Evolutionary conservation across 1,140 invertebrate genomes (phyloP).

Genomic region (Drosophila kikkawai): DNA sequence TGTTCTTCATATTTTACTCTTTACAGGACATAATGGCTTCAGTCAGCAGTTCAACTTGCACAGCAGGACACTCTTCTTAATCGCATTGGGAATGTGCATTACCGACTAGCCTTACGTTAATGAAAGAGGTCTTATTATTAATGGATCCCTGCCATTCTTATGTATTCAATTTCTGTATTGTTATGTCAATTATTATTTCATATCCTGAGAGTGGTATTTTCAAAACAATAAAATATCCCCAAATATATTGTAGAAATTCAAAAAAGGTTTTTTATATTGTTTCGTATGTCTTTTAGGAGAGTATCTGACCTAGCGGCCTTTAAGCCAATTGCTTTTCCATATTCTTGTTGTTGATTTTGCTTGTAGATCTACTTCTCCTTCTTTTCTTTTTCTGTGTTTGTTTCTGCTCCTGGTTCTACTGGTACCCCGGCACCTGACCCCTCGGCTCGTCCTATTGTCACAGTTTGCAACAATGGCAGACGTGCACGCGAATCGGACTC

Average conservation of each 20-base stretch:
- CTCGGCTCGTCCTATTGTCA: conserved; percentile 67
- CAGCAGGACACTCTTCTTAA: conserved; percentile 28
- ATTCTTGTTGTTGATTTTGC: conserved; percentile 32
- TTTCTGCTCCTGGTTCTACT: conserved; percentile 16
- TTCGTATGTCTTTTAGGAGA: background rate
- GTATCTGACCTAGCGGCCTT: conserved; percentile 24
- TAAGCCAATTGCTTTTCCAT: conserved; percentile 17
- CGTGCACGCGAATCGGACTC: conserved; percentile 75
- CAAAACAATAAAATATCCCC: background rate
- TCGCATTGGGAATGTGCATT: conserved; percentile 12
- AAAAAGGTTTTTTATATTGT: background rate
- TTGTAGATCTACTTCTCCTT: conserved; percentile 24
- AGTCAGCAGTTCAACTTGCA: conserved; percentile 18
- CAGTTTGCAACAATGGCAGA: conserved; percentile 75
- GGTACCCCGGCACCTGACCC: conserved; percentile 24
- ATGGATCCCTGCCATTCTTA: background rate
- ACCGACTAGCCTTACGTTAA: background rate
- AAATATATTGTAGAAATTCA: background rate
- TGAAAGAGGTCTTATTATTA: background rate
- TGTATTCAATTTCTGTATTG: background rate
- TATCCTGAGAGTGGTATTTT: background rate
- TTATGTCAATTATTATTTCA: background rate
- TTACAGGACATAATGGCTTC: conserved; percentile 29
- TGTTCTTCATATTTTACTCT: conserved; percentile 28
- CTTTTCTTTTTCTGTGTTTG: conserved; percentile 8